phyloP scores from a whole-genome alignment of 2,113 vertebrate genomes.

The Pterocles orientalis region DNA sequence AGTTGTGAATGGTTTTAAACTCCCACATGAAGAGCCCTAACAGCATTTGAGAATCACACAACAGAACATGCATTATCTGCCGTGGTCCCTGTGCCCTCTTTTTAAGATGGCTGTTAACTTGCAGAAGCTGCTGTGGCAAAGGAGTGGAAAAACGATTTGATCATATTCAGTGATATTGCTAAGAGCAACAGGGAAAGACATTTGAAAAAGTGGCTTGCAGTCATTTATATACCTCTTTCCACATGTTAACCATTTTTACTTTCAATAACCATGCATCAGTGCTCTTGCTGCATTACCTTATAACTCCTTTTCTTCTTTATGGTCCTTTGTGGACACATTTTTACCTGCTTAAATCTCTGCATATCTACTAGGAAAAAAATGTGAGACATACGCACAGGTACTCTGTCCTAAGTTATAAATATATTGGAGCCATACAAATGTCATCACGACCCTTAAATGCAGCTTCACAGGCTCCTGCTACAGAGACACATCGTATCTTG shows the following conservation, averaged over 20 bases:
- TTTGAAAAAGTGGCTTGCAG: slow-evolving; percentile 67
- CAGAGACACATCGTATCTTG: background rate
- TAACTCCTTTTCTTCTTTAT: slow-evolving; percentile 70
- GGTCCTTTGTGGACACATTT: slow-evolving; percentile 67
- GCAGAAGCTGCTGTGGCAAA: slow-evolving; percentile 45
- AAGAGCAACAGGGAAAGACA: slow-evolving; percentile 57
- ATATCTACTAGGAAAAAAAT: slow-evolving; percentile 14
- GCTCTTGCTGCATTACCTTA: slow-evolving; percentile 65
- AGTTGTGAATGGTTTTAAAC: background rate
- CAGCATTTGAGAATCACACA: background rate
- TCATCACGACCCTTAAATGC: slow-evolving; percentile 13
- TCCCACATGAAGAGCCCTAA: background rate
- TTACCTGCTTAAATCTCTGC: slow-evolving; percentile 56
- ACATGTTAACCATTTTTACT: slow-evolving; percentile 68
- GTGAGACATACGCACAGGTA: background rate
- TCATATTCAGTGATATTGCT: slow-evolving; percentile 55
- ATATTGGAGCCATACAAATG: slow-evolving; percentile 38
- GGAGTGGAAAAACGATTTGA: slow-evolving; percentile 65
- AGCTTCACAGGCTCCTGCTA: background rate
- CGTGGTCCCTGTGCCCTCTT: background rate
- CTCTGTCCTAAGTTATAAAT: slow-evolving; percentile 31
- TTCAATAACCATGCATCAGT: slow-evolving; percentile 70
- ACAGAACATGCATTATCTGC: background rate
- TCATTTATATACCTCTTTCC: slow-evolving; percentile 67
- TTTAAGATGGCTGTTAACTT: slow-evolving; percentile 55